Evolutionary conservation across 2,113 vertebrate genomes (phyloP).

Genomic region (Morone saxatilis): DNA sequence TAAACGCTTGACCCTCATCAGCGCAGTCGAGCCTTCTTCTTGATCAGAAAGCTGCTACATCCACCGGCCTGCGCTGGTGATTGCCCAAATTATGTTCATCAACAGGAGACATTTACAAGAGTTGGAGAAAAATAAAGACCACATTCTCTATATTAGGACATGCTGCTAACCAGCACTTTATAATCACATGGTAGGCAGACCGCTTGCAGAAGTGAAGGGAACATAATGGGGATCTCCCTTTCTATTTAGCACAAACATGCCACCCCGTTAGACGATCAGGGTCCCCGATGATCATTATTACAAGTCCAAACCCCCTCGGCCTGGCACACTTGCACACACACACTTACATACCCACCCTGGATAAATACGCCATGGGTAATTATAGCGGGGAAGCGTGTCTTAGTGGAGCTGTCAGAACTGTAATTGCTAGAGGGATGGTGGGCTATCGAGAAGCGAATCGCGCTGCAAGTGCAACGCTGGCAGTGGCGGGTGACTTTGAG

Average conservation of each 20-base stretch:
- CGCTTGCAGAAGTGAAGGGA: slow-evolving; percentile 43
- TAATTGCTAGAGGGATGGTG: slow-evolving; percentile 85
- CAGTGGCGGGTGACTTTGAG: slow-evolving; percentile 80
- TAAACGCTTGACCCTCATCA: slow-evolving; percentile 78
- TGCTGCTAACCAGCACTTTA: slow-evolving; percentile 39
- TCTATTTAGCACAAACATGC: slow-evolving; percentile 76
- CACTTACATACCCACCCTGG: slow-evolving; percentile 69
- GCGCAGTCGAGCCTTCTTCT: slow-evolving; percentile 57
- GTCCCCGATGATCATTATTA: slow-evolving; percentile 78
- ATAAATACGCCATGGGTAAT: slow-evolving; percentile 85
- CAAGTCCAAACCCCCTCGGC: slow-evolving; percentile 67
- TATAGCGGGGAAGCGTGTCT: slow-evolving; percentile 80
- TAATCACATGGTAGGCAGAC: slow-evolving; percentile 45
- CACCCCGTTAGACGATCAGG: slow-evolving; percentile 73
- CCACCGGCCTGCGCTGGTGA: slow-evolving; percentile 37
- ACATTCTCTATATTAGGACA: slow-evolving; percentile 23
- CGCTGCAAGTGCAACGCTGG: slow-evolving; percentile 69
- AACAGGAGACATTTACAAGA: slow-evolving; percentile 23
- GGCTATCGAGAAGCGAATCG: slow-evolving; percentile 82
- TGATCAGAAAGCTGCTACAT: slow-evolving; percentile 63
- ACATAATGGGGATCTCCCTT: slow-evolving; percentile 71
- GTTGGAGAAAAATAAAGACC: neutral
- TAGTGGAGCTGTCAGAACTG: slow-evolving; percentile 84
- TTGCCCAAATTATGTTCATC: slow-evolving; percentile 57
- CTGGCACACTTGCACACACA: slow-evolving; percentile 36